A percentile compares a stretch with the other conserved stretches of the same genome.
Conservation (phyloP, 23 tunicate species). For the Halocynthia aurantium region DNA sequence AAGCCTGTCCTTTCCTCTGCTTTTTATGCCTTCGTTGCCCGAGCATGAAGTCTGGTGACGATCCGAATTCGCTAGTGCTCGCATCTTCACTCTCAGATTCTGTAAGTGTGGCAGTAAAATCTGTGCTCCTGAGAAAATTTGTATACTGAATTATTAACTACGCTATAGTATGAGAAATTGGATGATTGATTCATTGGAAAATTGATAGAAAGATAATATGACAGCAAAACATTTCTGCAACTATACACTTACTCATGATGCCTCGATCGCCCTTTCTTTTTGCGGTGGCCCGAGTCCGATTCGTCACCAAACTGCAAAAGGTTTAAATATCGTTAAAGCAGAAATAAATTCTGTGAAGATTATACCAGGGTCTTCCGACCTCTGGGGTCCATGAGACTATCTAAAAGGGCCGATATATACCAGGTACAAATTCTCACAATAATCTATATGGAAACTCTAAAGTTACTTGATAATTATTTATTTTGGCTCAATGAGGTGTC, state of each 20-base stretch:
- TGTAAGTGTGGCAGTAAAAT: constrained; percentile 43
- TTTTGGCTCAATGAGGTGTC: no score
- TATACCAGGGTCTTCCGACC: no score
- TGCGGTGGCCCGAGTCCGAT: not conserved
- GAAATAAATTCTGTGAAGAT: not conserved
- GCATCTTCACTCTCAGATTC: constrained; percentile 54
- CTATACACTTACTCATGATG: constrained; percentile 12
- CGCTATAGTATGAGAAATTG: no score
- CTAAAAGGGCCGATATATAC: no score
- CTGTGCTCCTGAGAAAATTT: constrained; percentile 15
- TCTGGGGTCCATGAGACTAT: no score
- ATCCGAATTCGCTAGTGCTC: constrained; percentile 44
- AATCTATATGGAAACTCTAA: no score
- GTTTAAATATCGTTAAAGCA: not conserved
- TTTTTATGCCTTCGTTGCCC: constrained; percentile 1
- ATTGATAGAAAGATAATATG: no score
- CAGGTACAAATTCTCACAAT: no score
- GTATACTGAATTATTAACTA: no score
- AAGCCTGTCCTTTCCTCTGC: not conserved
- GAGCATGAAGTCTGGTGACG: not conserved
- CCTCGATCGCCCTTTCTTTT: constrained; percentile 11
- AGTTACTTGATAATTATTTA: no score
- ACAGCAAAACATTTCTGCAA: not conserved
- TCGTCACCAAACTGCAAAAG: constrained; percentile 25
- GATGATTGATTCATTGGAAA: no score